These are phyloP conservation scores for Folsomia candida DNA, from an alignment of 2,888 invertebrate species.

Conservation along the genomic window DNA sequence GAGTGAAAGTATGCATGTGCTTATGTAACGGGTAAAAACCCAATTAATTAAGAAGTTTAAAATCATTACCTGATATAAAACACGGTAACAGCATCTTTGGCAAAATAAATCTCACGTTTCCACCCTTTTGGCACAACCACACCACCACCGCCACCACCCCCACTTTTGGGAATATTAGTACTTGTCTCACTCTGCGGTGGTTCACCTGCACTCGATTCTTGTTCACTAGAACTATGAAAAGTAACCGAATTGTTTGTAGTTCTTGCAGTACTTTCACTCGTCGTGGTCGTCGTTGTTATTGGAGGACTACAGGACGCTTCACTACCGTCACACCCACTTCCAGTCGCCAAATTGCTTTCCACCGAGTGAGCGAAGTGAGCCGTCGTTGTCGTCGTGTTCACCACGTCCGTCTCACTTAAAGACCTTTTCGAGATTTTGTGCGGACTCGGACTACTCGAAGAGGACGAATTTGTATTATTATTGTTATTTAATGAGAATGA, in stretches of 20 bases:
- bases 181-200: no score
- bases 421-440: constrained; percentile 49
- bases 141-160: constrained; percentile 3
- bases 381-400: constrained; percentile 36
- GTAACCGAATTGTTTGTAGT: constrained; percentile 18
- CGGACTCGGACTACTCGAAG: constrained; percentile 20
- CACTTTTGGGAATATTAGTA: constrained; percentile 1
- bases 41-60: no score
- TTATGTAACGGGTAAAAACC: no score
- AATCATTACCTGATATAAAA: constrained; percentile 44
- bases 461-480: no score
- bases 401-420: constrained; percentile 48
- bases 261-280: constrained; percentile 15
- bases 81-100: constrained; percentile 28
- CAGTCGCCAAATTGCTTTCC: background rate
- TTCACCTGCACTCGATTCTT: no score
- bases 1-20: no score
- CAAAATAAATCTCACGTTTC: constrained; percentile 60
- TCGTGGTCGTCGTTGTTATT: background rate
- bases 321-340: background rate
- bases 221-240: no score
- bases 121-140: constrained; percentile 67
- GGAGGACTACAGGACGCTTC: no score
- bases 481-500: background rate
- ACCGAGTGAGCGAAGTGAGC: background rate